phyloP scores from a whole-genome alignment of 2,888 invertebrate species.

The Monoplex corrugatus region DNA sequence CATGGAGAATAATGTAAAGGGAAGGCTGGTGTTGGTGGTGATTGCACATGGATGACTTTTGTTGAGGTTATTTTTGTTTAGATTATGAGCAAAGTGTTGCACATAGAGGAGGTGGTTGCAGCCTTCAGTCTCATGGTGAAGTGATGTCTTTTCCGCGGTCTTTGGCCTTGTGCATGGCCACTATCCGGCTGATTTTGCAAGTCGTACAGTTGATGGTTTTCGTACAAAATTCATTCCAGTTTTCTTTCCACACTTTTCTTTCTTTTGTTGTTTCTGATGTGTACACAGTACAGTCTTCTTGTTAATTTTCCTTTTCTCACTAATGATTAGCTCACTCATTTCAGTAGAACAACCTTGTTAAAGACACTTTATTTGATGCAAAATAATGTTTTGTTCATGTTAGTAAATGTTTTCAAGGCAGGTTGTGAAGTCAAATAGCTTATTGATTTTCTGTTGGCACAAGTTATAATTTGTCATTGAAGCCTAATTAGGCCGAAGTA shows the following conservation, averaged over 20 bases:
- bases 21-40: neutral
- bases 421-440: too few relatives aligned
- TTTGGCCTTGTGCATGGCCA: neutral
- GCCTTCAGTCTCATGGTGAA: neutral
- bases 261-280: neutral
- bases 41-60: neutral
- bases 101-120: neutral
- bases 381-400: too few relatives aligned
- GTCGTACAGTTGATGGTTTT: neutral
- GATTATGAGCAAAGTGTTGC: neutral
- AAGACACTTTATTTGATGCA: too few relatives aligned
- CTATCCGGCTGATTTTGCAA: neutral
- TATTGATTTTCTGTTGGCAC: too few relatives aligned
- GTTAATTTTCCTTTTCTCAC: too few relatives aligned
- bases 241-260: too few relatives aligned
- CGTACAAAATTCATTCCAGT: too few relatives aligned
- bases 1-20: neutral
- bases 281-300: neutral
- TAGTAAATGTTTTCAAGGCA: too few relatives aligned
- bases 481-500: too few relatives aligned
- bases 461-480: too few relatives aligned
- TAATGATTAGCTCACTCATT: too few relatives aligned
- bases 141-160: constrained; percentile 8
- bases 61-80: neutral
- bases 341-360: too few relatives aligned